Percentiles rank a stretch among this genome's conserved stretches.
phyloP scores from a whole-genome alignment of 2,888 invertebrate genomes.

The Andrena bucephala region DNA sequence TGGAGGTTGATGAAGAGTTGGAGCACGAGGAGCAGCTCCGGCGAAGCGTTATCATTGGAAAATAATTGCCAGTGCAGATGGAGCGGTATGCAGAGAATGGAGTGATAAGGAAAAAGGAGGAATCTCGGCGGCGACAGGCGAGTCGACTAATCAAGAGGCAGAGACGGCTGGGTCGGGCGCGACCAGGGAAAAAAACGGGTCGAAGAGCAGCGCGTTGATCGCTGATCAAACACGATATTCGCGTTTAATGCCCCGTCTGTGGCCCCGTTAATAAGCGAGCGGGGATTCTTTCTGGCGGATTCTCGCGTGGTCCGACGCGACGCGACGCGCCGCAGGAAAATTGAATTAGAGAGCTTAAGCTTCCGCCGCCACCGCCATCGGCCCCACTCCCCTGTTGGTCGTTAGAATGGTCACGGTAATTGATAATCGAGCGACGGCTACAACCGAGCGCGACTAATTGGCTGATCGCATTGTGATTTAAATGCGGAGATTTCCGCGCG shows the following conservation, averaged over 20 bases:
- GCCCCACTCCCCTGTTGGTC: constrained; percentile 56
- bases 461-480: constrained; percentile 79
- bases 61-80: not conserved
- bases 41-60: constrained; percentile 5
- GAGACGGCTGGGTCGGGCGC: too few species aligned
- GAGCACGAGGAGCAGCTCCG: not conserved
- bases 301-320: constrained; percentile 20
- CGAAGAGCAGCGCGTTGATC: constrained; percentile 18
- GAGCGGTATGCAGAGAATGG: not conserved
- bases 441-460: constrained; percentile 69
- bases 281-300: constrained; percentile 21
- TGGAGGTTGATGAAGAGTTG: too few species aligned
- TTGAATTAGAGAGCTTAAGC: constrained; percentile 80
- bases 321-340: constrained; percentile 64
- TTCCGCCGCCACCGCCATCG: constrained; percentile 19
- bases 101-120: not conserved
- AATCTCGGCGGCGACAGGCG: constrained; percentile 2
- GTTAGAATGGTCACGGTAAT: constrained; percentile 78
- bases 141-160: constrained; percentile 30
- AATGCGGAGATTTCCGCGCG: constrained; percentile 75
- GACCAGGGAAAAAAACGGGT: not conserved
- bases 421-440: constrained; percentile 80
- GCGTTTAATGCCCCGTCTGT: constrained; percentile 20
- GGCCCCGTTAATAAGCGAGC: constrained; percentile 23
- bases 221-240: constrained; percentile 25